A percentile compares a stretch with the other conserved stretches of the same genome.
These are phyloP conservation scores for Drosophila ficusphila DNA, from an alignment of 1,140 invertebrate genomes.

Conservation along the genomic window DNA sequence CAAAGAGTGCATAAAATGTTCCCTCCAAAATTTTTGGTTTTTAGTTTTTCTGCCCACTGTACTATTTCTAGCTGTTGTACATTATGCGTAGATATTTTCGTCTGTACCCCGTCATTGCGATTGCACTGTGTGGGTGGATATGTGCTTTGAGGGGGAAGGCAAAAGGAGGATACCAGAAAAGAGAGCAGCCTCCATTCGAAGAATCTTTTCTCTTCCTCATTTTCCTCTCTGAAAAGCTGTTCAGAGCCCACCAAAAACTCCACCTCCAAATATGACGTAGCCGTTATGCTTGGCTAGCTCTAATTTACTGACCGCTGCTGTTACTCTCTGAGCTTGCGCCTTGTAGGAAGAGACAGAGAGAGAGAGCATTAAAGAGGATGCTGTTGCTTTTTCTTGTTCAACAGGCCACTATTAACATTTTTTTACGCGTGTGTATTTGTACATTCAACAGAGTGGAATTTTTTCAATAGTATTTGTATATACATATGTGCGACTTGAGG, in stretches of 20 bases:
- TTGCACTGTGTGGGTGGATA: conserved; percentile 16
- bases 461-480: conserved; percentile 18
- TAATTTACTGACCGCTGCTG: conserved; percentile 29
- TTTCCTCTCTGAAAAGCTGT: conserved; percentile 30
- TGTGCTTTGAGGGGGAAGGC: not conserved
- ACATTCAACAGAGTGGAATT: conserved; percentile 70
- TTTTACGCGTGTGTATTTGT: conserved; percentile 44
- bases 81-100: conserved; percentile 26
- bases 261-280: conserved; percentile 45
- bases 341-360: not conserved
- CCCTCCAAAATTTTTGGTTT: not conserved
- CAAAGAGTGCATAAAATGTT: too few relatives aligned
- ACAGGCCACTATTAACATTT: conserved; percentile 75
- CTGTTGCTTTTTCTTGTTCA: conserved; percentile 71
- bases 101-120: conserved; percentile 11
- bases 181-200: conserved; percentile 18
- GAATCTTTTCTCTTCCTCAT: not conserved
- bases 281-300: conserved; percentile 36
- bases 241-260: not conserved
- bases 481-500: conserved; percentile 10
- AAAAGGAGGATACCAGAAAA: not conserved
- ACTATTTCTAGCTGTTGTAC: conserved; percentile 1
- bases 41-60: not conserved
- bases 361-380: conserved; percentile 12
- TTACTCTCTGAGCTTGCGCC: conserved; percentile 39